Conservation (phyloP, 1,140 invertebrate genomes). For the Leptonema lineaticorne region DNA sequence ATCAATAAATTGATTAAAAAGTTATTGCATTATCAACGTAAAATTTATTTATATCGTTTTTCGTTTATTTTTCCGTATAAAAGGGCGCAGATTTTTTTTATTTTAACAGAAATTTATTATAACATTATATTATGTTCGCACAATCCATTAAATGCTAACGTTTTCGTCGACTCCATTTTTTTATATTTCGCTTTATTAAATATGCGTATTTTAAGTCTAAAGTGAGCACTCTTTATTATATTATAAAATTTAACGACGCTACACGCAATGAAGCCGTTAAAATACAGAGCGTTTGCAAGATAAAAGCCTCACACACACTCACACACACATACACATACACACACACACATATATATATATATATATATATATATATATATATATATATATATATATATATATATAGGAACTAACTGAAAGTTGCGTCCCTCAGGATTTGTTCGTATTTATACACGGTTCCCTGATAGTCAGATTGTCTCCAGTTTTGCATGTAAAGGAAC, state of each 20-base stretch:
- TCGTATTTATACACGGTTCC: too few relatives aligned
- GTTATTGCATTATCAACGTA: too few relatives aligned
- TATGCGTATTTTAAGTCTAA: background rate
- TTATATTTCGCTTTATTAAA: too few relatives aligned
- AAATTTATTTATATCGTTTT: too few relatives aligned
- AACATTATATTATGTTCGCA: too few relatives aligned
- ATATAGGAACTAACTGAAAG: background rate
- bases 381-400: background rate
- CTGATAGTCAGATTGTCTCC: too few relatives aligned
- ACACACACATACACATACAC: background rate
- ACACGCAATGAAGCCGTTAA: conserved; percentile 14
- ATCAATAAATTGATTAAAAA: too few relatives aligned
- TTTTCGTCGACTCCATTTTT: background rate
- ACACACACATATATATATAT: background rate
- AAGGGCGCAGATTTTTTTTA: too few relatives aligned
- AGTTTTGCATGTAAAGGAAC: too few relatives aligned
- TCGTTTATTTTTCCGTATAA: background rate
- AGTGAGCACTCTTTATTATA: background rate
- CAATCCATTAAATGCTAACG: too few relatives aligned
- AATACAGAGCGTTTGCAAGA: background rate
- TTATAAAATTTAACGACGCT: conserved; percentile 13
- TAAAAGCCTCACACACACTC: background rate
- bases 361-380: background rate
- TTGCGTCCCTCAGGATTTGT: too few relatives aligned
- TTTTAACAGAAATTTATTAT: background rate